Evolutionary conservation across 2,888 invertebrate species (phyloP).

Genomic region (Atrina japonica): DNA sequence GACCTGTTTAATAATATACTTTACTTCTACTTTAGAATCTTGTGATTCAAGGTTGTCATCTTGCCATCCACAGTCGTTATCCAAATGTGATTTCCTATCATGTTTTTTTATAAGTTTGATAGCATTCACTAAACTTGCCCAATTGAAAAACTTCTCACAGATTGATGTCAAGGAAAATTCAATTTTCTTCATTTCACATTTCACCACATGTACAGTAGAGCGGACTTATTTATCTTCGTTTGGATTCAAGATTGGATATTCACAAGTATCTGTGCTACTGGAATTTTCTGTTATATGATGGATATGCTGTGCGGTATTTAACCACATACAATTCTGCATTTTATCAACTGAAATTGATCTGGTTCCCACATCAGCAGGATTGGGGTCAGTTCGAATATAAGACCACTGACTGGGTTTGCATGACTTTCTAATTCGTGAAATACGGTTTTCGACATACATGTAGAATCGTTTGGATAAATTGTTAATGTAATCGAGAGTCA

Average conservation of each 20-base stretch:
- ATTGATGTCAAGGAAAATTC: no score
- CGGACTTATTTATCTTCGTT: conserved; percentile 29
- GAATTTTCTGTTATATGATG: neutral
- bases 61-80: no score
- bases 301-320: conserved; percentile 19
- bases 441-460: conserved; percentile 49
- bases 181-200: no score
- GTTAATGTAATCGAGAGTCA: conserved; percentile 49
- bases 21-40: conserved; percentile 17
- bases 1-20: conserved; percentile 30
- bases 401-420: conserved; percentile 47
- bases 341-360: conserved; percentile 14
- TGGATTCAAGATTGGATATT: conserved; percentile 29
- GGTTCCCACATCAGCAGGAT: conserved; percentile 47
- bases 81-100: no score
- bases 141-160: no score
- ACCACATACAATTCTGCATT: conserved; percentile 37
- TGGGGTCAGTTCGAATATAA: conserved; percentile 36
- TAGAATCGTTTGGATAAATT: conserved; percentile 47
- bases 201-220: conserved; percentile 11
- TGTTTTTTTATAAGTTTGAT: no score
- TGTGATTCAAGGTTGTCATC: neutral
- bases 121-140: no score
- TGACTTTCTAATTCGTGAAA: conserved; percentile 31
- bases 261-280: neutral